phyloP scores from a whole-genome alignment of 2,888 invertebrate genomes.

The Cylloceria caligata region DNA sequence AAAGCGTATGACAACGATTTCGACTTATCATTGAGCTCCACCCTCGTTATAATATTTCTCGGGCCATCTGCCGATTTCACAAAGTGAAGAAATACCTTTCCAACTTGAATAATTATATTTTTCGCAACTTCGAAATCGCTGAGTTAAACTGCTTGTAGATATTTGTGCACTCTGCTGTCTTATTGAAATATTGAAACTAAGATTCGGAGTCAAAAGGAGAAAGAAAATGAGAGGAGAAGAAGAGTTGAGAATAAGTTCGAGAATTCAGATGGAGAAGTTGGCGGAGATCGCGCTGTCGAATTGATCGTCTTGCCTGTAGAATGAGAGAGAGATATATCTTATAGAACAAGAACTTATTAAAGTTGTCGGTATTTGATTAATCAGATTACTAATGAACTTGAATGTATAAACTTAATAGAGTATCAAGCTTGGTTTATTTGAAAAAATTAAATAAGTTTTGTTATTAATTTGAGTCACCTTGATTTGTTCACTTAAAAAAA shows the following conservation, averaged over 20 bases:
- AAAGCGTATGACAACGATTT: neutral
- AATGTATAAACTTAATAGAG: no score
- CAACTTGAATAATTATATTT: neutral
- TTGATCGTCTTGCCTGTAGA: slow-evolving; percentile 18
- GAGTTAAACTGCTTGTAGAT: neutral
- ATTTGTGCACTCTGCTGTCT: slow-evolving; percentile 14
- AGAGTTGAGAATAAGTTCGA: slow-evolving; percentile 20
- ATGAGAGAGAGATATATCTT: neutral
- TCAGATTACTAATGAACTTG: no score
- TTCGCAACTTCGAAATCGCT: neutral
- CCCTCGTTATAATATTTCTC: neutral
- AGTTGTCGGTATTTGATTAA: no score
- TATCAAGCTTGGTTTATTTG: no score
- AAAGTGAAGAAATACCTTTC: neutral
- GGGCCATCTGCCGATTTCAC: neutral
- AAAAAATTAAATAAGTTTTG: no score
- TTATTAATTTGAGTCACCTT: neutral
- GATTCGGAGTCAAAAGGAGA: neutral
- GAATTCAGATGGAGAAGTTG: slow-evolving; percentile 49
- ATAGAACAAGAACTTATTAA: neutral
- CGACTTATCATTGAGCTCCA: neutral
- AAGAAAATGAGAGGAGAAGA: slow-evolving; percentile 2
- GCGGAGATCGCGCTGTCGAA: slow-evolving; percentile 20
- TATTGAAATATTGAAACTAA: slow-evolving; percentile 31
- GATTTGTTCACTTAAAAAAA: no score